Conservation (phyloP, 1,140 invertebrate species). For the Procambarus virginalis region DNA sequence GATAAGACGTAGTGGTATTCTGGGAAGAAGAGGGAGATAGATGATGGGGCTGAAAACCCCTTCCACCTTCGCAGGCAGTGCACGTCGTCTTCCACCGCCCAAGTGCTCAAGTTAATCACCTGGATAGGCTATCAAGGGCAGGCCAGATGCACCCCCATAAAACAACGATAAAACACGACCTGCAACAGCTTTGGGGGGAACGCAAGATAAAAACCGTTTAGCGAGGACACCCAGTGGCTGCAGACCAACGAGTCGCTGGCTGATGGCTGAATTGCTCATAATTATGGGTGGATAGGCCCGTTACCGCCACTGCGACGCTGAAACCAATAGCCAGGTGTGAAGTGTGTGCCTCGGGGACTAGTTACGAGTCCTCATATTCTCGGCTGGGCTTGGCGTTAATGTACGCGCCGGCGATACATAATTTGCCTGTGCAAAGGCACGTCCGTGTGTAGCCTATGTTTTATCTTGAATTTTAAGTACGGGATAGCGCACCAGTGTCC, state of each 20-base stretch:
- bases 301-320: no score
- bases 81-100: not conserved
- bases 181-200: not conserved
- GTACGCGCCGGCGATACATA: no score
- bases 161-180: not conserved
- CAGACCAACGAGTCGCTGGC: not conserved
- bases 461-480: no score
- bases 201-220: not conserved
- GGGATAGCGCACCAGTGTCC: no score
- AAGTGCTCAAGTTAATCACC: not conserved
- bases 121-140: not conserved
- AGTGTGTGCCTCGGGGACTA: no score
- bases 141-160: not conserved
- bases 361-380: no score
- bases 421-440: no score
- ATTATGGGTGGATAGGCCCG: not conserved
- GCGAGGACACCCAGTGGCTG: not conserved
- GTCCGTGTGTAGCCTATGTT: no score
- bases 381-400: no score
- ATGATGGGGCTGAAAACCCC: not conserved
- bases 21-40: not conserved
- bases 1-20: not conserved
- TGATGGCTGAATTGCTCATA: not conserved
- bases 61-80: not conserved
- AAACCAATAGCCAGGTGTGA: no score